Evolutionary conservation across 2,888 invertebrate species (phyloP).

Genomic region (Stomorhina lunata): DNA sequence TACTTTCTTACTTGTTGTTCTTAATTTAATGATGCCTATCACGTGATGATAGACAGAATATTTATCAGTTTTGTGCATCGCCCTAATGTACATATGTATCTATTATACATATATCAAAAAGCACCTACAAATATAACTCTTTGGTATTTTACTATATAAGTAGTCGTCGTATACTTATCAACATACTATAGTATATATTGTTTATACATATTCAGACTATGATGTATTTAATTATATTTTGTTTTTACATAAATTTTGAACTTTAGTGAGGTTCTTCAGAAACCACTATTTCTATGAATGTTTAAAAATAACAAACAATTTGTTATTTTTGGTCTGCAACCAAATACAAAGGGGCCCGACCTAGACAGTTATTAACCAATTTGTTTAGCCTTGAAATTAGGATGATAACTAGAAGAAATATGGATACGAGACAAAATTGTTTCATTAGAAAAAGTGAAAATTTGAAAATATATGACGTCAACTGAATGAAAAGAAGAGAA

Average conservation of each 20-base stretch:
- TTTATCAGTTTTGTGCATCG: too few relatives aligned
- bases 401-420: conserved; percentile 6
- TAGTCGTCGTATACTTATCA: too few relatives aligned
- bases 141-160: too few relatives aligned
- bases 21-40: too few relatives aligned
- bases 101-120: too few relatives aligned
- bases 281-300: conserved; percentile 16
- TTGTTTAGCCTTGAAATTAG: conserved; percentile 24
- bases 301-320: background rate
- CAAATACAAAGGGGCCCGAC: conserved; percentile 34
- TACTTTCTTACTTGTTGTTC: too few relatives aligned
- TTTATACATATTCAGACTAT: background rate
- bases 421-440: background rate
- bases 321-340: background rate
- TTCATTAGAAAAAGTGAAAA: background rate
- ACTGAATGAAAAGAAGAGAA: background rate
- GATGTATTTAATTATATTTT: conserved; percentile 25
- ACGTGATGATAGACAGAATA: too few relatives aligned
- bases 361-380: conserved; percentile 5
- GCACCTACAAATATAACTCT: too few relatives aligned
- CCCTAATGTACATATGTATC: too few relatives aligned
- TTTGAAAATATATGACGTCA: conserved; percentile 13
- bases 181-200: too few relatives aligned
- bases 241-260: conserved; percentile 7
- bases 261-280: conserved; percentile 32